Evolutionary conservation across 2,888 invertebrate genomes (phyloP), one percentile per base, ranked within the genome.

Genomic region (Coleophora flavipennella): DNA sequence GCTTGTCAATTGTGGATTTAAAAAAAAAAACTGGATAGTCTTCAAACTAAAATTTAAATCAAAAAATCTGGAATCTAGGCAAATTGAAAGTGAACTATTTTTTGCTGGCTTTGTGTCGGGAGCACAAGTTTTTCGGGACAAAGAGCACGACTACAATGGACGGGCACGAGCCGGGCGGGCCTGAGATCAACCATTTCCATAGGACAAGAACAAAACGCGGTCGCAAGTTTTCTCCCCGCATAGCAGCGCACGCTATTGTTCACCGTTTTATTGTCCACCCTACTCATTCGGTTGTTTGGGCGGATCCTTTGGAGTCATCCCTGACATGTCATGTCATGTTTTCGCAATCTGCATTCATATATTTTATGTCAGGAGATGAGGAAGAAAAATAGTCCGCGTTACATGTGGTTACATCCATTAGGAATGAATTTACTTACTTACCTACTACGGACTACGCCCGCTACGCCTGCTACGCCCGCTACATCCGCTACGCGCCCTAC

Each of bases 141-240:
- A 71, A 69, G 14, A 63, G 65, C 10, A n/a, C 29, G 29, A 20
- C 20, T 20, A 20, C 56, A 45, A 44, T 42, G 43, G 53, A 52
- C 50, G 51, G 68, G 67, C 70, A 71, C 63, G 49, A 63, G 51
- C 57, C 42, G 41, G 28, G 38, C 33, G 27, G 35, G 34, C 31
- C 53, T 47, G 59, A 62, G 64, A 67, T 71, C 67, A 69, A 64
- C 60, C 57, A 63, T 66, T 62, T 63, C 55, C 55, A 55, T 50
- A 49, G 55, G 59, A 72, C 64, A 71, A 71, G 55, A 60, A 72
- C 64, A 71, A 71, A 66, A 66, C 62, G 53, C 46, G 55, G 52
- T 51, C 50, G 48, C 53, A 59, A 57, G 54, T 59, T 61, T 58
- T 56, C 51, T 57, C 51, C 48, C 45, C 43, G 46, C 46, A 39